Percentiles rank a stretch among this genome's conserved stretches.
Evolutionary conservation across 1,140 invertebrate species (phyloP).

Genomic region (Daktulosphaira vitifoliae): DNA sequence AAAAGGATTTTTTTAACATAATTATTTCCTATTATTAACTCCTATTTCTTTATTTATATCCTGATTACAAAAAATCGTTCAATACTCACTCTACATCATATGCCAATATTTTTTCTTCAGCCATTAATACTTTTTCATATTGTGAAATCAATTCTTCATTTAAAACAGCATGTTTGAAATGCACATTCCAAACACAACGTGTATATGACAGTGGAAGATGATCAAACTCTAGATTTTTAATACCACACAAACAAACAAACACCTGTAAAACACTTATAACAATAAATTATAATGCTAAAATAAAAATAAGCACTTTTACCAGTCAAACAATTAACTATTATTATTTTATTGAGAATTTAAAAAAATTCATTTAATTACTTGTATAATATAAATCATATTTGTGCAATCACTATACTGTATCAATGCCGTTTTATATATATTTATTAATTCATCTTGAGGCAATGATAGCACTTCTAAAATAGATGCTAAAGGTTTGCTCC

Average conservation of each 20-base stretch:
- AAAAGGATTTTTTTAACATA: too few relatives aligned
- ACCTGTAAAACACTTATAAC: not conserved
- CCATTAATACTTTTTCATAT: not conserved
- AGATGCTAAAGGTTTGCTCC: slow-evolving; percentile 21
- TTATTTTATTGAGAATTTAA: too few relatives aligned
- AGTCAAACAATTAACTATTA: too few relatives aligned
- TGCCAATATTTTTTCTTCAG: slow-evolving; percentile 5
- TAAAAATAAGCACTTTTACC: too few relatives aligned
- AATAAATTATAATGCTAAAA: too few relatives aligned
- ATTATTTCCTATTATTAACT: too few relatives aligned
- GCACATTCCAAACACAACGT: slow-evolving; percentile 22
- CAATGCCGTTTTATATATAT: slow-evolving; percentile 8
- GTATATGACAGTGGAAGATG: slow-evolving; percentile 3
- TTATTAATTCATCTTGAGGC: slow-evolving; percentile 12
- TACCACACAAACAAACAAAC: slow-evolving; percentile 11
- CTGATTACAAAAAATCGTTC: too few relatives aligned
- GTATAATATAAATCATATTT: slow-evolving; percentile 9
- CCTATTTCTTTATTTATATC: too few relatives aligned
- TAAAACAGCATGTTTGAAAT: not conserved
- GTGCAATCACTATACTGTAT: slow-evolving; percentile 4
- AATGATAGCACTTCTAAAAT: slow-evolving; percentile 14
- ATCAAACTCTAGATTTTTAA: slow-evolving; percentile 6
- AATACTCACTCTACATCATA: slow-evolving; percentile 3
- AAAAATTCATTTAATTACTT: not conserved
- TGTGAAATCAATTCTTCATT: not conserved